Base-by-base conservation (phyloP, 1,140 invertebrate genomes). In the Drosophila watanabei region DNA sequence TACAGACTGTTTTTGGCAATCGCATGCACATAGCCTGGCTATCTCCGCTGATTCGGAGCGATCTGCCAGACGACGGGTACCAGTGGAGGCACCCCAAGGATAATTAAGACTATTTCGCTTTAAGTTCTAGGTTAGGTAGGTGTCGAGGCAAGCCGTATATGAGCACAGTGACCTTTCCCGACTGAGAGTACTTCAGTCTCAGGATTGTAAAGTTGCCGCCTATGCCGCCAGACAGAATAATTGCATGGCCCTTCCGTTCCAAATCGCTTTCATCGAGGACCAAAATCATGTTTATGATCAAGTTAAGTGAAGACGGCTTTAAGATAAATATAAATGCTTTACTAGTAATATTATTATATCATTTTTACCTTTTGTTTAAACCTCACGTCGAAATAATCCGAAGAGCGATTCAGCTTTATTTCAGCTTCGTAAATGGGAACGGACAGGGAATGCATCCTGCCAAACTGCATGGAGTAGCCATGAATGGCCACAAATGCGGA, bases 41-140 rank as follows among this genome's bases (percentile, higher is more conserved):
- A 6, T 96, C 95, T 78, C 97, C 98, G 5, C 96, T 97, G 92
- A 93, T 98, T 35, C 80, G 94, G n/a, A 98, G 97, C 58, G 94
- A 95, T 57, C 94, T 98, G 66, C 95, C 96, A 16, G 94, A 95
- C 49, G 95, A 98, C 94, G 97, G 97, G 33, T 92, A 96, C 45
- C 92, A 94, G 69, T 97, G 96, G 97, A 71, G 93, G 9, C 51
- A 43, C 11, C 20, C 63, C 30, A 14, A 11, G 13, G 18, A 63
- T 30, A 24, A 71, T 20, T 33, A n/a, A 63, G 37, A 65, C 49
- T 78, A 45, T 51, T 41, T 24, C 8, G 37, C 24, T 10, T 57
- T 35, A 41, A n/a, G 18, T 11, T 33, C 39, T 78, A 62, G 45
- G 5, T 30, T 57, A 51, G 20, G 37, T 45, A 5, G 24, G 16